Percentiles rank a stretch among this genome's conserved stretches.
phyloP scores from a whole-genome alignment of 2,797 vertebrate genomes.

The Falco naumanni region DNA sequence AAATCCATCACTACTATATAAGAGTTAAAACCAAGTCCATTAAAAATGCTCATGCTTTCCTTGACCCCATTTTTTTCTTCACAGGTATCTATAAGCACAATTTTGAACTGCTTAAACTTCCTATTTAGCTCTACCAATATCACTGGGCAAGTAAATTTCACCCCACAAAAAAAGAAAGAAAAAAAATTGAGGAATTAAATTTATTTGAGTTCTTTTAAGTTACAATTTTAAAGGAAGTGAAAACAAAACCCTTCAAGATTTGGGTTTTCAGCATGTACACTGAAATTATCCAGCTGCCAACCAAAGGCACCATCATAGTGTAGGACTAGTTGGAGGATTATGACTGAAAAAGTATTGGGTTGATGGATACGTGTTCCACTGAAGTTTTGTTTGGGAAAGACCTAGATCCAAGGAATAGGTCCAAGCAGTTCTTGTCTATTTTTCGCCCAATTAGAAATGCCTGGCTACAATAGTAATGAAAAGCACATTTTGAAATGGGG shows the following conservation, averaged over 20 bases:
- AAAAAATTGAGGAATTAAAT: not conserved
- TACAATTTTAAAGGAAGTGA: not conserved
- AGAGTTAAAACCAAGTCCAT: not conserved
- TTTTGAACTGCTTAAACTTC: not conserved
- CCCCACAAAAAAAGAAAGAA: not conserved
- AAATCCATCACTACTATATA: not conserved
- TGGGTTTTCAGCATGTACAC: not conserved
- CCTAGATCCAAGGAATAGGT: not conserved
- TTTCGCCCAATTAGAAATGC: not conserved
- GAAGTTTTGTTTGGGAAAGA: not conserved
- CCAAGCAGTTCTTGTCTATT: not conserved
- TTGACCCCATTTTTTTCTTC: not conserved
- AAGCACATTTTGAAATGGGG: not conserved
- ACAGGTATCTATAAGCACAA: not conserved
- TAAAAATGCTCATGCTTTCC: not conserved
- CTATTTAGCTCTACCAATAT: not conserved
- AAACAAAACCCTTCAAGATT: not conserved
- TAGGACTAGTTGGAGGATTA: not conserved
- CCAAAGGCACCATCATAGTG: not conserved
- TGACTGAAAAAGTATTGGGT: not conserved
- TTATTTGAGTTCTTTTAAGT: not conserved
- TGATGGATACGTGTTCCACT: not conserved
- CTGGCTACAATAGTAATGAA: not conserved
- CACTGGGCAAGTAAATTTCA: not conserved
- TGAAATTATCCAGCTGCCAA: not conserved